Conservation (phyloP, 2,797 vertebrate genomes). For the Phrynocephalus guinanensis region DNA sequence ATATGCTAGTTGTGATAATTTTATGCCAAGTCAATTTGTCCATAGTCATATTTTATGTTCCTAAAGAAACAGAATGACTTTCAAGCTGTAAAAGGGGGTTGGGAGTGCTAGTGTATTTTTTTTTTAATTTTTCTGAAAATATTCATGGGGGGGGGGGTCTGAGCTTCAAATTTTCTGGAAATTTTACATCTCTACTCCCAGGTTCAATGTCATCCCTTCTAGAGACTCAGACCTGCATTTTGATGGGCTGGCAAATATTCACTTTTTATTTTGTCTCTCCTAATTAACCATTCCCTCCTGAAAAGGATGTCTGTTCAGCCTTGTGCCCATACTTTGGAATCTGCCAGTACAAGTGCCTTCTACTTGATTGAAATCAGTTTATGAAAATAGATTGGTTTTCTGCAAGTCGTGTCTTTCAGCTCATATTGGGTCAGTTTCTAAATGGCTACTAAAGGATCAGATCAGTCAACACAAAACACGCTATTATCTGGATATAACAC, state of each 20-base stretch:
- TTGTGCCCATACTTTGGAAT: no score
- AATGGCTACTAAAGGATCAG: background rate
- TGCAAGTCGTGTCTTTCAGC: constrained; percentile 13
- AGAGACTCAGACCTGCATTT: background rate
- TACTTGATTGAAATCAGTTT: background rate
- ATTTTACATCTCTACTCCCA: no score
- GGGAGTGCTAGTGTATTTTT: no score
- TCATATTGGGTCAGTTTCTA: background rate
- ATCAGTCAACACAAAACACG: constrained; percentile 20
- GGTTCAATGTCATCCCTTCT: background rate
- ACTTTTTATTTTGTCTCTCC: background rate
- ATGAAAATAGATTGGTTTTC: accelerated
- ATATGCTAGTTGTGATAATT: no score
- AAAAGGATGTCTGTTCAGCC: background rate
- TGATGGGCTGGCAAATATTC: background rate
- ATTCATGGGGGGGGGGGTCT: no score
- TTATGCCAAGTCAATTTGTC: no score
- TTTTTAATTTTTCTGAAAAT: no score
- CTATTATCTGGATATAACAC: constrained; percentile 12
- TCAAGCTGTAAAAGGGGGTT: no score
- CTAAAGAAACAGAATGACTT: no score
- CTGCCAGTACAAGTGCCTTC: no score
- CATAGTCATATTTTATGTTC: no score
- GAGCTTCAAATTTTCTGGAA: no score
- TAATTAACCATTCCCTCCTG: background rate